These are phyloP conservation scores for Xestia c-nigrum DNA, from an alignment of 2,888 invertebrate species.

Conservation along the genomic window DNA sequence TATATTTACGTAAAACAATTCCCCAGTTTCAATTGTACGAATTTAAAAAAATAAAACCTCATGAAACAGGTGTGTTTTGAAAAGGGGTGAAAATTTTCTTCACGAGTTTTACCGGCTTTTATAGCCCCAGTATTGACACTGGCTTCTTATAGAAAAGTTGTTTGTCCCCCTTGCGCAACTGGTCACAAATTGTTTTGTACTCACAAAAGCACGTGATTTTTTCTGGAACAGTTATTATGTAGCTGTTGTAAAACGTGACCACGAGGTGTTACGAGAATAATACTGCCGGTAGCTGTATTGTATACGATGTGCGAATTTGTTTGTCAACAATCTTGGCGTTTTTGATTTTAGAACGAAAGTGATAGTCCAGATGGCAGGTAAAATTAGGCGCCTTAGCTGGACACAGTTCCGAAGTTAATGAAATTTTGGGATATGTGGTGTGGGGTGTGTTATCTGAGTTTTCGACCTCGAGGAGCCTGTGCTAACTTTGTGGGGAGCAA, in stretches of 20 bases:
- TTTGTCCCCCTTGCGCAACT: constrained; percentile 24
- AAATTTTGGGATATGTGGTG: no score
- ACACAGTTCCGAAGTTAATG: no score
- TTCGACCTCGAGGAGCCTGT: no score
- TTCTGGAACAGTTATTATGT: constrained; percentile 13
- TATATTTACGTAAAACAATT: constrained; percentile 1
- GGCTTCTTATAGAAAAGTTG: constrained; percentile 5
- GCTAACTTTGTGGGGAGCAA: no score
- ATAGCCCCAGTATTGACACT: not conserved
- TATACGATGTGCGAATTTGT: not conserved
- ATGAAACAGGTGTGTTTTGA: constrained; percentile 32
- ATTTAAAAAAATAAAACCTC: not conserved
- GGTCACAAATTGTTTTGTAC: constrained; percentile 13
- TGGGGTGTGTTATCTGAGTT: no score
- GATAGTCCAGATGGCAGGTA: no score
- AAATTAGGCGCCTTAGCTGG: no score
- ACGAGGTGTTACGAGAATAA: constrained; percentile 1
- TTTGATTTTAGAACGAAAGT: not conserved
- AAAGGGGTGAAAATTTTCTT: constrained; percentile 26
- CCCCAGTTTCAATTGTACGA: not conserved
- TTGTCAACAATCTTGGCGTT: constrained; percentile 7
- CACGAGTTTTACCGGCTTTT: constrained; percentile 7
- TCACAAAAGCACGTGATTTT: constrained; percentile 15
- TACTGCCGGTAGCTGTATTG: not conserved
- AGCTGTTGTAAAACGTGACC: constrained; percentile 23